phyloP scores from a whole-genome alignment of 2,888 invertebrate genomes.

The Didymodactylos carnosus region DNA sequence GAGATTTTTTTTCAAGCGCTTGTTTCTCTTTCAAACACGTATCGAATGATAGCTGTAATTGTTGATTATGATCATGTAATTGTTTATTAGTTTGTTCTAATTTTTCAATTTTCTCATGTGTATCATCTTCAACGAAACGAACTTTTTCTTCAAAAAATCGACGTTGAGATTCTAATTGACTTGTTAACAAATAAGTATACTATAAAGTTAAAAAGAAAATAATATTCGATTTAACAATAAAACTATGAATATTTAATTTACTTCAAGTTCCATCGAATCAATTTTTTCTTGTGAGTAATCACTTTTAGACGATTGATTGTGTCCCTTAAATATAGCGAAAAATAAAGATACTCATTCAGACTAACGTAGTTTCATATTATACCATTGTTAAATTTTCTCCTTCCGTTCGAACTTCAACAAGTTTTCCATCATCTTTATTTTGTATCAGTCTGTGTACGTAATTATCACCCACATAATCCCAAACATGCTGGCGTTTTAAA shows the following conservation, averaged over 20 bases:
- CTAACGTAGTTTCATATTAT: slow-evolving; percentile 33
- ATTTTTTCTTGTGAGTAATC: slow-evolving; percentile 48
- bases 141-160: slow-evolving; percentile 69
- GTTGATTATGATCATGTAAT: slow-evolving; percentile 18
- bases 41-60: slow-evolving; percentile 27
- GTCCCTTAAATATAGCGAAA: slow-evolving; percentile 1
- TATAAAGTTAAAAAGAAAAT: slow-evolving; percentile 19
- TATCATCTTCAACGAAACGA: slow-evolving; percentile 30
- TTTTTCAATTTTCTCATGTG: slow-evolving; percentile 24
- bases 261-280: slow-evolving; percentile 75
- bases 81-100: slow-evolving; percentile 20
- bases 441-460: slow-evolving; percentile 72
- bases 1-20: slow-evolving; percentile 46
- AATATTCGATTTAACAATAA: not conserved
- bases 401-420: slow-evolving; percentile 5
- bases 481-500: slow-evolving; percentile 71
- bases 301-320: slow-evolving; percentile 19
- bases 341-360: not conserved
- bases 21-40: slow-evolving; percentile 47
- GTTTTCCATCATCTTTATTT: slow-evolving; percentile 13
- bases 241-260: slow-evolving; percentile 17
- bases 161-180: slow-evolving; percentile 79
- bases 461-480: slow-evolving; percentile 97
- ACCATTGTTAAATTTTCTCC: not conserved
- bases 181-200: slow-evolving; percentile 81